Evolutionary conservation across 2,113 vertebrate genomes (phyloP).

Genomic region (Oxyruncus cristatus): DNA sequence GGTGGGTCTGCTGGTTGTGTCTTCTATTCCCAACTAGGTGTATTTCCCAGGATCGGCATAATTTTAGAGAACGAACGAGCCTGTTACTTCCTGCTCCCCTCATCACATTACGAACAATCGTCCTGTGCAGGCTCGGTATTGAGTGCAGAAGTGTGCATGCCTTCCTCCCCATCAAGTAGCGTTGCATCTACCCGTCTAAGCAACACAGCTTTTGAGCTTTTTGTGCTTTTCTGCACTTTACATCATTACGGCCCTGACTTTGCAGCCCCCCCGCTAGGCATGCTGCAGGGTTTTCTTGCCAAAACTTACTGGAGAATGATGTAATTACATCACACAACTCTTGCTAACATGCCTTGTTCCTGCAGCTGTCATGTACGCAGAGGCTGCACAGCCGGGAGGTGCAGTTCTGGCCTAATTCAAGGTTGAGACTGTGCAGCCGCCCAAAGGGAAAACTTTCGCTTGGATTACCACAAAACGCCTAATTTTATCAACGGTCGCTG

Average conservation of each 20-base stretch:
- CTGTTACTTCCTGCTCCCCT: neutral
- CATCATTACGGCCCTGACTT: accelerated
- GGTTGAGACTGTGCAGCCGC: accelerated
- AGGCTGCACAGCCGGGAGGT: neutral
- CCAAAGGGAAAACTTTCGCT: neutral
- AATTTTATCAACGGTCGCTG: neutral
- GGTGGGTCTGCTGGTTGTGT: neutral
- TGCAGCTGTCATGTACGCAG: accelerated
- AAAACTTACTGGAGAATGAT: neutral
- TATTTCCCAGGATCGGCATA: neutral
- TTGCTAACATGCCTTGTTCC: accelerated
- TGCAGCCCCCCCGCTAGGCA: neutral
- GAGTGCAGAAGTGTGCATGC: accelerated
- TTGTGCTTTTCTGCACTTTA: neutral
- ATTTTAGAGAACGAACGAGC: neutral
- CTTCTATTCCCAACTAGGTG: neutral
- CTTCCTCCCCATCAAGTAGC: neutral
- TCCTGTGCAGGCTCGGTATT: too few species aligned
- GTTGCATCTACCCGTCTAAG: accelerated
- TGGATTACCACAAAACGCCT: neutral
- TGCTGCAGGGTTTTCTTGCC: neutral
- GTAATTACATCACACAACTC: neutral
- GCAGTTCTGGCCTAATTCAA: neutral
- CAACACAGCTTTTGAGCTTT: too few species aligned
- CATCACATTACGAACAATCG: accelerated